phyloP scores from a whole-genome alignment of 2,888 invertebrate species.

The Stenurella melanura region DNA sequence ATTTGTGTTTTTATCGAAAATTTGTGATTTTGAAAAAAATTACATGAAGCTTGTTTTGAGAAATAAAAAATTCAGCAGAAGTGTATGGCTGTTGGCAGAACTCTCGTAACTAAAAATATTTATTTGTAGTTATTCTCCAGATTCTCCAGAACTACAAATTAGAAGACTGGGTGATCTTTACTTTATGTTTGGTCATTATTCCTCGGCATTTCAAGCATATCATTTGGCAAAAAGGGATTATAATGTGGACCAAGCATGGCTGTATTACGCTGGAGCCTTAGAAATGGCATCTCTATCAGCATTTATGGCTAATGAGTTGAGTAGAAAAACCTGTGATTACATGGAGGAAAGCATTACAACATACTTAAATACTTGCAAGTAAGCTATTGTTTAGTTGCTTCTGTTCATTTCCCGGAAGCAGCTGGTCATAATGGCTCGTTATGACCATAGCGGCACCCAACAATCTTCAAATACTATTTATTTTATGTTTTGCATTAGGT shows the following conservation, averaged over 20 bases:
- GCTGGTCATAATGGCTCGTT: no score
- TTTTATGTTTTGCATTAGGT: no score
- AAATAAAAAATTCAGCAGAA: background rate
- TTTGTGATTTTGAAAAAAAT: no score
- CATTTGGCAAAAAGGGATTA: conserved; percentile 98
- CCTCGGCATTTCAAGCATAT: conserved; percentile 93
- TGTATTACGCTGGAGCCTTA: conserved; percentile 96
- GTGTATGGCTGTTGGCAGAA: background rate
- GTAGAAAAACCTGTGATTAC: conserved; percentile 88
- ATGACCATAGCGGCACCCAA: no score
- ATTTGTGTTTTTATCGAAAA: no score
- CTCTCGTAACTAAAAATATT: conserved; percentile 27
- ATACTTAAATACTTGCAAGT: conserved; percentile 94
- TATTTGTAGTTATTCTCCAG: conserved; percentile 81
- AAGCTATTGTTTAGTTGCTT: conserved; percentile 55
- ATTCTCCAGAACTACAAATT: conserved; percentile 93
- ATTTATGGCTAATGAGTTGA: conserved; percentile 89
- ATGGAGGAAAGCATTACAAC: conserved; percentile 96
- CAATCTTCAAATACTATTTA: no score
- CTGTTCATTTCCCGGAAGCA: background rate
- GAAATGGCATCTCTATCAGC: conserved; percentile 97
- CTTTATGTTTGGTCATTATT: conserved; percentile 96
- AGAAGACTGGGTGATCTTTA: conserved; percentile 95
- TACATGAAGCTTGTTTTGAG: no score
- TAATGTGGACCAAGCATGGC: conserved; percentile 97